A percentile compares a stretch with the other conserved stretches of the same genome.
Conservation (phyloP, 2,113 vertebrate genomes). For the Varanus komodoensis region DNA sequence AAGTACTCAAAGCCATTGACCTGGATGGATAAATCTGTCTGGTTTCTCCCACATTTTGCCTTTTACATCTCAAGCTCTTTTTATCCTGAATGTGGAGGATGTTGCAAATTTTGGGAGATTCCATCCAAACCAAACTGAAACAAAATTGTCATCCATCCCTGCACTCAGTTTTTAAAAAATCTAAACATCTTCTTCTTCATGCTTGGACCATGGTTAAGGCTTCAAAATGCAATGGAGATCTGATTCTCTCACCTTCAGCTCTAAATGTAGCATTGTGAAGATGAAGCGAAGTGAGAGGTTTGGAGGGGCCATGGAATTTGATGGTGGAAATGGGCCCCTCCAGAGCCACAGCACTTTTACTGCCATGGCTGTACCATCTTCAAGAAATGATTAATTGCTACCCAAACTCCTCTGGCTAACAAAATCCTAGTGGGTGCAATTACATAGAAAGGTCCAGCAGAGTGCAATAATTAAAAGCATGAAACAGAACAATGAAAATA, state of each 20-base stretch:
- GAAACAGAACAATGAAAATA: background rate
- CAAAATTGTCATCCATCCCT: background rate
- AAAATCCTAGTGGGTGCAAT: conserved; percentile 6
- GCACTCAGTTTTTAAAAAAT: background rate
- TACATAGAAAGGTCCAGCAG: conserved; percentile 14
- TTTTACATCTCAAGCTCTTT: no score
- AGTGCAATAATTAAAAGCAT: background rate
- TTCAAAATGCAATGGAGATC: background rate
- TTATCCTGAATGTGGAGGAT: no score
- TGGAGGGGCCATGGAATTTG: background rate
- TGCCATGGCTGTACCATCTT: background rate
- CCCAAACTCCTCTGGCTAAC: conserved; percentile 1
- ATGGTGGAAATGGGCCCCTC: background rate
- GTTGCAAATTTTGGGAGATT: no score
- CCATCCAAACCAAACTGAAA: no score
- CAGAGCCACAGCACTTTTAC: background rate
- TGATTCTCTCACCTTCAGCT: conserved; percentile 3
- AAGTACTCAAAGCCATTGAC: no score
- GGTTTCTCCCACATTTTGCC: no score
- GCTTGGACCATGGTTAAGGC: background rate
- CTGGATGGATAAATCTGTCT: no score
- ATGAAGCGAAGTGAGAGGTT: background rate
- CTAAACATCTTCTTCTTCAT: background rate
- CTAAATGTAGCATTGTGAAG: background rate
- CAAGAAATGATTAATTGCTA: conserved; percentile 13